Evolutionary conservation across 2,113 vertebrate genomes (phyloP).

Genomic region (Condylura cristata): DNA sequence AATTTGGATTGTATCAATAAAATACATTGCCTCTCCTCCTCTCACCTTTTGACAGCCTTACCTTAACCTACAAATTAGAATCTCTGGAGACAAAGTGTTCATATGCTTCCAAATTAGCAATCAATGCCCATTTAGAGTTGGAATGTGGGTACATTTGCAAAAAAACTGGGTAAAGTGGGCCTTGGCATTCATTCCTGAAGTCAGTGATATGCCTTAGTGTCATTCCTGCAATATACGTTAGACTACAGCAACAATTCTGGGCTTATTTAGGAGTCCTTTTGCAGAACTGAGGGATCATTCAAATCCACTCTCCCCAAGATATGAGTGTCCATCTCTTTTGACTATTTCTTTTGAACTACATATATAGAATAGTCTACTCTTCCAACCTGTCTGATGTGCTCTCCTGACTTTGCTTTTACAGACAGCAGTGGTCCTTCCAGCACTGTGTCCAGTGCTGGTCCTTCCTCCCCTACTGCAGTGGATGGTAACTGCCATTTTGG

Average conservation of each 20-base stretch:
- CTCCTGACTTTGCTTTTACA: conserved; percentile 83
- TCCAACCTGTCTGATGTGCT: conserved; percentile 23
- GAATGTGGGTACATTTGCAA: neutral
- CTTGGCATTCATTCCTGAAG: conserved; percentile 34
- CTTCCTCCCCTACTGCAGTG: conserved; percentile 92
- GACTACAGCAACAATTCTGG: neutral
- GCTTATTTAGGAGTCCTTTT: conserved; percentile 33
- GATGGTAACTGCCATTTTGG: conserved; percentile 93
- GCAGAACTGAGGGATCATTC: conserved; percentile 38
- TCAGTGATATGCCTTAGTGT: neutral
- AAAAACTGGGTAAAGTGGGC: conserved; percentile 7
- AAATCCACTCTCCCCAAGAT: neutral
- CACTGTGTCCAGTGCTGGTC: conserved; percentile 96
- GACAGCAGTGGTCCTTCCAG: conserved; percentile 98
- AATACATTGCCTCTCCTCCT: neutral
- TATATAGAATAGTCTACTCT: neutral
- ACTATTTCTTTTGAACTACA: neutral
- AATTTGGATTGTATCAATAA: conserved; percentile 35
- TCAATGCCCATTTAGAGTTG: conserved; percentile 16
- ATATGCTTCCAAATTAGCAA: conserved; percentile 19
- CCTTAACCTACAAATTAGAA: conserved; percentile 34
- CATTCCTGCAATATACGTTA: neutral
- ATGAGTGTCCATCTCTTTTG: neutral
- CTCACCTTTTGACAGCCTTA: neutral
- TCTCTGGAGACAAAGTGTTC: conserved; percentile 18